Evolutionary conservation across 2,888 invertebrate species (phyloP), one percentile per base, ranked within the genome.

Genomic region (Brenthis hecate): DNA sequence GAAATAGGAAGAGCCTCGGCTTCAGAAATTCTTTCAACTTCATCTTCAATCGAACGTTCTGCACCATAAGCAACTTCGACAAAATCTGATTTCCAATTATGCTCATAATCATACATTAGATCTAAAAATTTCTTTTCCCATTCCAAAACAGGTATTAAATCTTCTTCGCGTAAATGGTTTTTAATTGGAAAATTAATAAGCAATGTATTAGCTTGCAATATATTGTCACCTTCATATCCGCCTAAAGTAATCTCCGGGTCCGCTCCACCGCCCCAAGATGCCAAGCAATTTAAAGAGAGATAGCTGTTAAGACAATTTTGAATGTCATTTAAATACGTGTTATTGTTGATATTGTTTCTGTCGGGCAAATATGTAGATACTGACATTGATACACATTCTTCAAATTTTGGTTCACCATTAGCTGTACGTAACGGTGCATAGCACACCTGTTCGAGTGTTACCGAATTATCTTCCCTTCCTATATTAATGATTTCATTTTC

Each of bases 21-120:
- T 72, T 94, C 91, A n/a, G 98, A 98, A 68, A 98, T 95, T 64
- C 98, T 94, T 72, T 95, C 94, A 36, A 99, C 94, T 86, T 99
- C 99, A 86, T 99, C 99, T 89, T 98, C 95, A 64, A 99, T 96
- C 0, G 98, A 98, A 68, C 98, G 94, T 87, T 98, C 97, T 0
- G 96, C 94, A n/a, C 94, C 94, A 80, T 92, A 97, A 16, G 96
- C 95, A 2, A 97, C 93, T 47, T 95, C 94, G 80, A 97, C 93
- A 78, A 91, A 94, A 19, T 92, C 86, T 0, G 95, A 92, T 76
- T 93, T 94, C 64, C 85, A 80, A 1, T 93, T 90, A 3, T 79
- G 78, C 68, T 83, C 83, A 74, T 94, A 95, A 73, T 94, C 86
- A 78, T 94, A 93, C 90, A 97, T 85, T 67, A 96, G 94, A 54